Base-by-base conservation (phyloP, 2,797 vertebrate species). In the Leucoraja ocellata region DNA sequence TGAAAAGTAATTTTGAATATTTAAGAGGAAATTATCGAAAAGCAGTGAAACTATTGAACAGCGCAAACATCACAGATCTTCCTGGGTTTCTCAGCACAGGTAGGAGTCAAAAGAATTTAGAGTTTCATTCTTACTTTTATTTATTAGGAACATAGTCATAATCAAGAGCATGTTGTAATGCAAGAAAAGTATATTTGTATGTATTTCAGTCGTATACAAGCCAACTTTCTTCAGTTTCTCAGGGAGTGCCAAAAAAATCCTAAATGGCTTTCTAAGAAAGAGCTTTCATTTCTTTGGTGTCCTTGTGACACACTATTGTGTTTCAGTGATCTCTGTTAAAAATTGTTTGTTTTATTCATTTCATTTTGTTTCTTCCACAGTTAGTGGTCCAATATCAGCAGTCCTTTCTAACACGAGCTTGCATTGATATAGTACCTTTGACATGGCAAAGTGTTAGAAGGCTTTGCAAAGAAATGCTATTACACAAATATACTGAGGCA, bases 1-100 rank as follows among this genome's bases (percentile, higher is more conserved):
- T 99, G 93, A 99, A 99, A 96, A 99, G 99, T 95, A 99, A 99
- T 95, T 99, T 99, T 96, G 99, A 99, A 94, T 99, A 99, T 95
- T 96, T 99, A 95, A 97, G 99, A 95, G 99, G 99, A 95, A 99
- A 99, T 97, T 99, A 99, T 94, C 97, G 99, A 76, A 99, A 99
- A 97, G 98, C 99, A 0, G 98, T 99, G 94, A 99, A 99, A 95
- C 96, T 99, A 46, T 94, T 99, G 84, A 99, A 99, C 95, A 99
- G 98, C 94, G 98, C 98, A 94, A 99, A 99, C 95, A 98, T 99
- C 74, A 97, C 98, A 76, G 99, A 99, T 93, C 98, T 99, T 94
- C 98, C 98, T 58, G 99, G 98, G 94, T 98, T 99, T 94, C 97
- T 99, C 95, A 99, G 98, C 96, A 99, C 99, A 95, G 99, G 99